Evolutionary conservation across 2,113 vertebrate species (phyloP).

Genomic region (Nesospiza acunhae): DNA sequence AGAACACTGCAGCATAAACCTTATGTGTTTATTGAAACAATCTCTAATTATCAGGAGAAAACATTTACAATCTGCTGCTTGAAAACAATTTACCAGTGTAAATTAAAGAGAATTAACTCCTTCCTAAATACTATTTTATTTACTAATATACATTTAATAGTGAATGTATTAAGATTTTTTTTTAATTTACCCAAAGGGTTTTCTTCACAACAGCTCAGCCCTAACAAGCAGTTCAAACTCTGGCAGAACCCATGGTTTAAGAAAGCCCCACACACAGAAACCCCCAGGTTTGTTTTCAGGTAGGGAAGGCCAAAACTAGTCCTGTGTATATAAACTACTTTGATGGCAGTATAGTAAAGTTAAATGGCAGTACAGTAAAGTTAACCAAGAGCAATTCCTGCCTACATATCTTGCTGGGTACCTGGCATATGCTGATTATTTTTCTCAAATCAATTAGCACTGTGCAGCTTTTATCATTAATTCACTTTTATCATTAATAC

Average conservation of each 20-base stretch:
- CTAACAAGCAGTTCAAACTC: neutral
- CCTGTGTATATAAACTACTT: rapidly evolving
- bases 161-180: neutral
- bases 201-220: neutral
- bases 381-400: neutral
- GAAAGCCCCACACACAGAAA: neutral
- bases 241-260: neutral
- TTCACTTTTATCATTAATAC: neutral
- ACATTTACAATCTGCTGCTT: neutral
- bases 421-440: neutral
- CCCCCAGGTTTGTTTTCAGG: neutral
- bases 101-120: neutral
- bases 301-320: neutral
- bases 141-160: neutral
- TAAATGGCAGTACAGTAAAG: neutral
- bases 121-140: neutral
- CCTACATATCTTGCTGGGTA: neutral
- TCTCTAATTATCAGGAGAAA: neutral
- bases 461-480: neutral
- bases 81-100: neutral
- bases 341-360: neutral
- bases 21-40: neutral
- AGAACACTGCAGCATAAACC: neutral
- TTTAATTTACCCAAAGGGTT: neutral
- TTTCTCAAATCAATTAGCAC: neutral